Percentiles rank a stretch among this genome's conserved stretches.
Conservation (phyloP, 2,113 vertebrate genomes). For the Gavialis gangeticus region DNA sequence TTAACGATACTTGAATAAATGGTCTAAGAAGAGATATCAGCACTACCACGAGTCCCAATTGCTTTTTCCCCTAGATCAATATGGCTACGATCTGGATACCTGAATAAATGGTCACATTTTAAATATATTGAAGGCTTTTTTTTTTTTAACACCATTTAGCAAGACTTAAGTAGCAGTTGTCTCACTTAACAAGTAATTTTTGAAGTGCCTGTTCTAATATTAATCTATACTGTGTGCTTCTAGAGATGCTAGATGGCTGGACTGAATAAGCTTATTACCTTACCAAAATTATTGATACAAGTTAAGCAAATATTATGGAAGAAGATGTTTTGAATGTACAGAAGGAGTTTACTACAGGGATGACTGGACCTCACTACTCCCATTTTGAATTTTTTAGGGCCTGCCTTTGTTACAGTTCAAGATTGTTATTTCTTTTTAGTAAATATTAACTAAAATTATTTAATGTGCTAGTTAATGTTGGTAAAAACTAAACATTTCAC, state of each 20-base stretch:
- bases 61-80: no score
- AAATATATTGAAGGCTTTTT: background rate
- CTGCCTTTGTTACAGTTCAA: slow-evolving; percentile 46
- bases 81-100: background rate
- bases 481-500: slow-evolving; percentile 60
- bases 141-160: background rate
- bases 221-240: no score
- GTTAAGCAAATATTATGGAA: background rate
- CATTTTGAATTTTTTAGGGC: background rate
- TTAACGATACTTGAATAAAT: background rate
- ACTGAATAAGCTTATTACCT: background rate
- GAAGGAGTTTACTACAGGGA: background rate
- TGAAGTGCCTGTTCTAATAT: no score
- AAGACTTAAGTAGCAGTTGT: background rate
- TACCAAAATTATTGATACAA: background rate
- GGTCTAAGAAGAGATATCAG: background rate
- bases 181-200: background rate
- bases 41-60: no score
- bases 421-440: slow-evolving; percentile 40
- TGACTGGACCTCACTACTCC: background rate
- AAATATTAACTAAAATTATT: slow-evolving; percentile 71
- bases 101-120: background rate
- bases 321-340: background rate
- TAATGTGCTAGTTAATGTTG: slow-evolving; percentile 47
- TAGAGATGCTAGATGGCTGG: no score